Percentiles rank a stretch among this genome's conserved stretches.
Evolutionary conservation across 1,140 invertebrate species (phyloP).

Genomic region (Lepidostoma basale): DNA sequence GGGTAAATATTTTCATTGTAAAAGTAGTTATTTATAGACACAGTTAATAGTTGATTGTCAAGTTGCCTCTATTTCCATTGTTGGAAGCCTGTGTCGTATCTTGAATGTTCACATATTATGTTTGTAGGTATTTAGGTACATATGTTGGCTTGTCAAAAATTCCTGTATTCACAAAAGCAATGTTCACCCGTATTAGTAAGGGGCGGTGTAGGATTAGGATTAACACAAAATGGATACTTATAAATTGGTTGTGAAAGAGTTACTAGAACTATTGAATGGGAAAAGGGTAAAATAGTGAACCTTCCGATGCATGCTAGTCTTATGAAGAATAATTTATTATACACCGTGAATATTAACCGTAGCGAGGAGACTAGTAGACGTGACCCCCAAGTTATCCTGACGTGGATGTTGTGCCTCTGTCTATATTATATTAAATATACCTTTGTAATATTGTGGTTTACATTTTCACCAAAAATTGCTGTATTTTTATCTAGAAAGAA

Average conservation of each 20-base stretch:
- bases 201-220: not conserved
- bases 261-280: slow-evolving; percentile 41
- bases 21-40: too few species aligned
- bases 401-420: slow-evolving; percentile 45
- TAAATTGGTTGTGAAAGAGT: slow-evolving; percentile 45
- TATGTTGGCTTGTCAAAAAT: too few species aligned
- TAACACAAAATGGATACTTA: slow-evolving; percentile 25
- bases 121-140: too few species aligned
- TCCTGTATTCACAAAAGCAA: not conserved
- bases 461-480: slow-evolving; percentile 39
- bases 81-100: too few species aligned
- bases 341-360: slow-evolving; percentile 13
- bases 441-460: slow-evolving; percentile 42
- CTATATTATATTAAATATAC: slow-evolving; percentile 39
- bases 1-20: too few species aligned
- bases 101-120: too few species aligned
- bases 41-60: too few species aligned
- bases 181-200: not conserved
- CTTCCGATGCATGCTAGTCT: slow-evolving; percentile 44
- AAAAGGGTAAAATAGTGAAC: slow-evolving; percentile 42
- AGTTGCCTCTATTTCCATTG: too few species aligned
- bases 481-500: slow-evolving; percentile 45
- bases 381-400: slow-evolving; percentile 43
- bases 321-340: slow-evolving; percentile 40
- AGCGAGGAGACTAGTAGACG: slow-evolving; percentile 1